These are phyloP conservation scores for Gymnorhina tibicen DNA, from an alignment of 2,113 vertebrate genomes.

Conservation along the genomic window DNA sequence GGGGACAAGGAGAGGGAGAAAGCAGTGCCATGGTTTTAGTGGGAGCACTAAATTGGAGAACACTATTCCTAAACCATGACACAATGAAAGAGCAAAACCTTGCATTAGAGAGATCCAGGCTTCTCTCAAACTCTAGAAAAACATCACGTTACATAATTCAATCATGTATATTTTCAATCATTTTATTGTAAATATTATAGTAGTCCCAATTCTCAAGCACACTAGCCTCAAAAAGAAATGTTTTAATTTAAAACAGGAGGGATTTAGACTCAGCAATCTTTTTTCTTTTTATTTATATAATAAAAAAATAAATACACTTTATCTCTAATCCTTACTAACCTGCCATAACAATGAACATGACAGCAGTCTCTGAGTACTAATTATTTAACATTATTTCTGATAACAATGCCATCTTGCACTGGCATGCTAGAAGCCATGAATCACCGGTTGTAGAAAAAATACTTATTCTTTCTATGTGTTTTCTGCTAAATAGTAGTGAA, in stretches of 20 bases:
- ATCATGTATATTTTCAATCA: background rate
- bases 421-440: background rate
- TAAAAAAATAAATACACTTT: background rate
- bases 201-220: background rate
- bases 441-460: background rate
- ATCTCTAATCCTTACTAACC: background rate
- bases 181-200: background rate
- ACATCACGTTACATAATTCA: background rate
- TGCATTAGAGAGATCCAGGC: background rate
- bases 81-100: background rate
- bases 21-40: background rate
- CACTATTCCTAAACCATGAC: background rate
- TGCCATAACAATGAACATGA: background rate
- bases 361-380: background rate
- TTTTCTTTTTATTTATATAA: background rate
- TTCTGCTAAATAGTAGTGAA: background rate
- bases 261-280: background rate
- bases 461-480: background rate
- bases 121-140: background rate
- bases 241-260: background rate
- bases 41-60: background rate
- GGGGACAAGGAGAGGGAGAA: background rate
- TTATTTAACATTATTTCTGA: background rate
- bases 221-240: background rate
- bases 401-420: background rate